A percentile compares a stretch with the other conserved stretches of the same genome.
These are phyloP conservation scores for Drosophila flavopinicola DNA, from an alignment of 2,888 invertebrate genomes.

Conservation along the genomic window DNA sequence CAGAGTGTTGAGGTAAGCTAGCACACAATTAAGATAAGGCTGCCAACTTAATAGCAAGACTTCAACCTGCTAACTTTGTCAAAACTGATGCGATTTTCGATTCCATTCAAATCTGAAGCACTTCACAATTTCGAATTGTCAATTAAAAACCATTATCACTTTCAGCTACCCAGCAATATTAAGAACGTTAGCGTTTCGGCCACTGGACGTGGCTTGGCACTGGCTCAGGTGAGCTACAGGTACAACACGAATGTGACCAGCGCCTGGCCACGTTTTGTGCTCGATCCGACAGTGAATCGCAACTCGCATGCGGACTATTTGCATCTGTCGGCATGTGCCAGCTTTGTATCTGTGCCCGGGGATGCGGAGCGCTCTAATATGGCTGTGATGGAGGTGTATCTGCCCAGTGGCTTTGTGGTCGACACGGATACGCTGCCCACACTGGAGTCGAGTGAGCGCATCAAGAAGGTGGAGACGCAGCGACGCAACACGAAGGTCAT, in stretches of 20 bases:
- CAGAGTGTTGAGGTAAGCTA: constrained; percentile 89
- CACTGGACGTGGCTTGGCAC: constrained; percentile 91
- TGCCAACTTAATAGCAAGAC: too few relatives aligned
- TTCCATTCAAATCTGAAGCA: background rate
- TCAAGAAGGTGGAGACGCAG: constrained; percentile 88
- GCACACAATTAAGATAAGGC: too few relatives aligned
- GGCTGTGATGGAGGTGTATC: constrained; percentile 94
- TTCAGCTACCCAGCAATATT: constrained; percentile 83
- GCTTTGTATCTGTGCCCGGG: constrained; percentile 81
- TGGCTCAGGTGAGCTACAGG: constrained; percentile 91
- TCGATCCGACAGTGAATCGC: constrained; percentile 94
- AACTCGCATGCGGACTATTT: constrained; percentile 92
- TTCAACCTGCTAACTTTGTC: too few relatives aligned
- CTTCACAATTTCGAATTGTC: too few relatives aligned
- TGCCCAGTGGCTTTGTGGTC: constrained; percentile 96
- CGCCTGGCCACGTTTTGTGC: constrained; percentile 93
- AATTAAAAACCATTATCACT: too few relatives aligned
- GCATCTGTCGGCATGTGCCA: constrained; percentile 93
- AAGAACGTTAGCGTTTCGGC: constrained; percentile 90
- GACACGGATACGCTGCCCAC: constrained; percentile 92
- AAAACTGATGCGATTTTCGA: too few relatives aligned
- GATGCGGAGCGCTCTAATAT: constrained; percentile 88
- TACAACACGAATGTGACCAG: constrained; percentile 95
- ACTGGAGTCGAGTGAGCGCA: constrained; percentile 85
- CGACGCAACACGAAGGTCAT: constrained; percentile 88